Percentiles rank a stretch among this genome's conserved stretches.
These are phyloP conservation scores for Athripsodes cinereus DNA, from an alignment of 2,888 invertebrate species.

Conservation along the genomic window DNA sequence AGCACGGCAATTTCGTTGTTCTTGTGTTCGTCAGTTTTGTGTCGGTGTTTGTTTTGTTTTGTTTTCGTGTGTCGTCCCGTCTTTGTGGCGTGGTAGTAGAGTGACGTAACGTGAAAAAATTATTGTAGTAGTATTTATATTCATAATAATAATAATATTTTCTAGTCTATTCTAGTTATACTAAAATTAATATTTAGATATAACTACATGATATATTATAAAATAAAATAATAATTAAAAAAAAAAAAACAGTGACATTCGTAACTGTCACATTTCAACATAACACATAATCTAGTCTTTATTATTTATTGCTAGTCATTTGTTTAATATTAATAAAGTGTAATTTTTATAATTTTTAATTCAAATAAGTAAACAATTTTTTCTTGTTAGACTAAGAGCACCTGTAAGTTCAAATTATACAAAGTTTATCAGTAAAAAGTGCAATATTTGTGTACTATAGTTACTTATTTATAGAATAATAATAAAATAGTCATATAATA, in stretches of 20 bases:
- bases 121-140: slow-evolving; percentile 5
- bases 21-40: slow-evolving; percentile 51
- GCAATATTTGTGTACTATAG: not conserved
- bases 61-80: slow-evolving; percentile 16
- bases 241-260: not conserved
- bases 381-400: not conserved
- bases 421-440: not conserved
- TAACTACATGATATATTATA: too few species aligned
- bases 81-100: slow-evolving; percentile 15
- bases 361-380: not conserved
- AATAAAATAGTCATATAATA: too few species aligned
- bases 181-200: not conserved
- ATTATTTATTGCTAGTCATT: not conserved
- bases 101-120: slow-evolving; percentile 14
- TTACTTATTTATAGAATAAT: too few species aligned
- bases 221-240: not conserved
- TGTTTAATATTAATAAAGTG: not conserved
- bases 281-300: not conserved
- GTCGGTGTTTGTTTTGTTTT: slow-evolving; percentile 44
- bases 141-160: not conserved
- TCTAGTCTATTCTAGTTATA: not conserved
- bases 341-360: not conserved
- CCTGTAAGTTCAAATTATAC: slow-evolving; percentile 1
- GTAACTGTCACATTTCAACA: not conserved
- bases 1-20: slow-evolving; percentile 53